Base-by-base conservation (phyloP, 2,888 invertebrate genomes). In the Meliscaeva auricollis region DNA sequence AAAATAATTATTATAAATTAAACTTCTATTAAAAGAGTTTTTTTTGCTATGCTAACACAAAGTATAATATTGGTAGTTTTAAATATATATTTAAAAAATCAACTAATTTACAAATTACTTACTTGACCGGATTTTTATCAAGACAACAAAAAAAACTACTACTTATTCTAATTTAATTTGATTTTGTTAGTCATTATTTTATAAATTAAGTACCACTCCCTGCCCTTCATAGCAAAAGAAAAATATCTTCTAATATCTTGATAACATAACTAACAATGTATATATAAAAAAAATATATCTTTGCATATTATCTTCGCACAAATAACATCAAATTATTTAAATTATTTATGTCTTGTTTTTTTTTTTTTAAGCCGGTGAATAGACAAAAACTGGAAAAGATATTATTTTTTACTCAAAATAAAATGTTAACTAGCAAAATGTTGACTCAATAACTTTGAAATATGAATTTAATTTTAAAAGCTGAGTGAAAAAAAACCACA, bases 281-380 rank as follows among this genome's bases (percentile, higher is more conserved):
- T n/a, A n/a, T n/a, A n/a, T 7, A 26, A 26, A 1, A 26, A 11
- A 2, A n/a, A 30, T 8, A 32, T 9, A 54, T 5, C 26, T 26
- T 4, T 26, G 26, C 26, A 26, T 26, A 26, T 26, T 26, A 26
- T 26, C 26, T 26, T 26, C 38, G 38, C 38, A 38, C 20, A 60
- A n/a, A 62, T 30, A 44, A 22, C 48, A 48, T 56, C 35, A 68
- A 69, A 11, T 62, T 69, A 80, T 69, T 69, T 35, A 69, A 56
- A 62, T 60, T 68, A 74, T 58, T 60, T 60, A 68, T 64, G 54
- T 64, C 69, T 52, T 75, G 75, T 62, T 74, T 80, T 68, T 62
- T 60, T 78, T 56, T 58, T 15, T 52, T 7, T 26, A 44, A 60
- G 75, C 80, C 80, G 75, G 80, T 75, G 80, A 69, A 75, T 62